Conservation (phyloP, 2,113 vertebrate species). For the Scatophagus argus region DNA sequence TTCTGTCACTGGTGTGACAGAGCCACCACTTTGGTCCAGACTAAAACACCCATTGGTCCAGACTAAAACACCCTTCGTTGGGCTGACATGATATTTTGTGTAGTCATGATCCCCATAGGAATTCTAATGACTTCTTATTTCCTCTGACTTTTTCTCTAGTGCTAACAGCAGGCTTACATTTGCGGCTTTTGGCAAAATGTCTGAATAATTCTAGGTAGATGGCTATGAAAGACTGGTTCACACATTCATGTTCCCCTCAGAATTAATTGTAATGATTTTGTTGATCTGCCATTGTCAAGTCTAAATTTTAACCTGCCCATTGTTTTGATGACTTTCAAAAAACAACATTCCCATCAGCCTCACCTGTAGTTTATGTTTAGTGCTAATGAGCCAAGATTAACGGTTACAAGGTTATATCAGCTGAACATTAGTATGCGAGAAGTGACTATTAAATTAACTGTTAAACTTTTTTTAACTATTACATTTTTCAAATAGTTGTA, state of each 20-base stretch:
- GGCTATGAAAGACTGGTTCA: background rate
- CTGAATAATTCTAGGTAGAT: no score
- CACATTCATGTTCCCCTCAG: background rate
- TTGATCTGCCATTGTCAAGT: background rate
- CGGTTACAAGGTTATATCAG: no score
- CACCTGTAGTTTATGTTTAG: no score
- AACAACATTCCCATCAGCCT: no score
- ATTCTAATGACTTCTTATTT: background rate
- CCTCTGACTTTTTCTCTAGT: background rate
- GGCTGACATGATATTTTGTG: background rate
- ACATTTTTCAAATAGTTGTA: background rate
- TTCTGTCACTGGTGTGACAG: background rate
- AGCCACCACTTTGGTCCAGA: background rate
- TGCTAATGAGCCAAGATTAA: no score
- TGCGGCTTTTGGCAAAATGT: background rate
- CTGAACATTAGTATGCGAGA: no score
- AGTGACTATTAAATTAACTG: no score
- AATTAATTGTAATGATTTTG: background rate
- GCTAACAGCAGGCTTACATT: background rate
- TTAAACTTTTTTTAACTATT: no score
- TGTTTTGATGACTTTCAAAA: no score
- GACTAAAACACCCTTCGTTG: background rate
- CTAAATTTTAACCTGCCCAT: no score
- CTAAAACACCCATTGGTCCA: background rate
- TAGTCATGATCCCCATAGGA: background rate